Base-by-base conservation (phyloP, 2,113 vertebrate genomes). In the Pandion haliaetus region DNA sequence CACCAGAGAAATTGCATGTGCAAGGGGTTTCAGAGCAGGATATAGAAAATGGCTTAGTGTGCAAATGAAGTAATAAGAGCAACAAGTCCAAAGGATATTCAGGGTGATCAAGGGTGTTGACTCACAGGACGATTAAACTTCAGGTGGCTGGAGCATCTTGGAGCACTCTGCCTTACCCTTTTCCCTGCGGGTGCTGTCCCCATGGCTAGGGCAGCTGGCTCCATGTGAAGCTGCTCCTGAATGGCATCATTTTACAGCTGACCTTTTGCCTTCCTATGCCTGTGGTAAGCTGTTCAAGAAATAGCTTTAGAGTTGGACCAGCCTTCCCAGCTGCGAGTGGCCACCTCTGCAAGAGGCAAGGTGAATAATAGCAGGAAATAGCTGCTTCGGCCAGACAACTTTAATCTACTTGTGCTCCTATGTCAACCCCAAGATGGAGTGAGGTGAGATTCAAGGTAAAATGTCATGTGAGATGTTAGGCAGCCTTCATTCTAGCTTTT, bases 1-100 rank as follows among this genome's bases (percentile, higher is more conserved):
- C 80, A 87, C 40, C 69, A 89, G 93, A 95, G 88, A 95, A 97
- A 78, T 65, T 95, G 28, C 74, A 44, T 42, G 32, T 50, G 47
- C 52, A 93, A 78, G 16, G 50, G 28, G 8, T 87, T 96, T 96
- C 65, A 82, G 85, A 91, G 85, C 54, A 89, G 72, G 70, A 95
- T 65, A 85, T n/a, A 92, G 91, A 70, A 95, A 84, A 77, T 28
- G 14, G 5, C n/a, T 87, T 65, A 74, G 65, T 86, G 77, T 52
- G 73, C 76, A 93, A 96, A 81, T 77, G 58, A 84, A 80, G 67
- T 81, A 83, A 59, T 79, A 91, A 88, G 54, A 86, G 36, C 32
- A 92, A 69, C 61, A 80, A 34, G n/a, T 78, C 44, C 85, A 34
- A 58, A 95, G 80, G 85, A 87, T 90, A 90, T 61, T 88, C 49